phyloP scores from a whole-genome alignment of 2,113 vertebrate genomes.

The Panthera tigris region DNA sequence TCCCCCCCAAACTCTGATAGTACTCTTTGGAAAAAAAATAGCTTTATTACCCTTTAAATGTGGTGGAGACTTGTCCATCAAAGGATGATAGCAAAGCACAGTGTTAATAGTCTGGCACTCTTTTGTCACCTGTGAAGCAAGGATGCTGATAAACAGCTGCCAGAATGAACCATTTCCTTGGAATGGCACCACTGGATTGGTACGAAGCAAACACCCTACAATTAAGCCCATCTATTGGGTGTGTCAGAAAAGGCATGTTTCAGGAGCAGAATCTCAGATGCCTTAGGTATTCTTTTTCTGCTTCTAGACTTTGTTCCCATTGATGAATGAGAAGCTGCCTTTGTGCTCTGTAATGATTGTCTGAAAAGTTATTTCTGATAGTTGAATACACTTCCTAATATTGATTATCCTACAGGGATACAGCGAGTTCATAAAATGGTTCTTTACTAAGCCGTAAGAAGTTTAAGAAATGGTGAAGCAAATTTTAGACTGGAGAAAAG shows the following conservation, averaged over 20 bases:
- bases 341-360: constrained; percentile 75
- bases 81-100: constrained; percentile 70
- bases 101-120: constrained; percentile 62
- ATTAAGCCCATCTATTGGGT: constrained; percentile 63
- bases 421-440: constrained; percentile 65
- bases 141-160: constrained; percentile 72
- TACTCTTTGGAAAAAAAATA: constrained; percentile 57
- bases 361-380: constrained; percentile 79
- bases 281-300: constrained; percentile 64
- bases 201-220: constrained; percentile 63
- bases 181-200: constrained; percentile 60
- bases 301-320: constrained; percentile 32
- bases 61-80: background rate
- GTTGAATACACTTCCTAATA: constrained; percentile 75
- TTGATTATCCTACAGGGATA: constrained; percentile 79
- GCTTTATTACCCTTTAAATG: constrained; percentile 72
- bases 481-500: constrained; percentile 40
- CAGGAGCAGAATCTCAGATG: constrained; percentile 69
- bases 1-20: constrained; percentile 1
- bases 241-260: constrained; percentile 70
- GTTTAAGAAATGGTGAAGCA: constrained; percentile 70
- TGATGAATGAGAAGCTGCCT: constrained; percentile 79
- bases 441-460: constrained; percentile 79
- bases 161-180: constrained; percentile 67
- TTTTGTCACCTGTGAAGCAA: constrained; percentile 75